Evolutionary conservation across 2,888 invertebrate genomes (phyloP).

Genomic region (Clunio marinus): DNA sequence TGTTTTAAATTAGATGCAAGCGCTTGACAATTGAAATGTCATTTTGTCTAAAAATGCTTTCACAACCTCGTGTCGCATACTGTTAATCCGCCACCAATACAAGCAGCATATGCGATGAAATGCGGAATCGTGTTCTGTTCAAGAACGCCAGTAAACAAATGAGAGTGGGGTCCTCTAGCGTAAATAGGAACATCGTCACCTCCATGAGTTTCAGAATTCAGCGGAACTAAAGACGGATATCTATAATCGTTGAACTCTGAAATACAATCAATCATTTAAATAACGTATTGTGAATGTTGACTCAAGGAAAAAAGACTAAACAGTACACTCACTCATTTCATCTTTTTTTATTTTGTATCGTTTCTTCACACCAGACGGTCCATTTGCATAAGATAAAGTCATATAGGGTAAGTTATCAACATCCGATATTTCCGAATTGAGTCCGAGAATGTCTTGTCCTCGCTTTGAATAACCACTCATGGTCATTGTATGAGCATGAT

Average conservation of each 20-base stretch:
- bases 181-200: conserved; percentile 77
- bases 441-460: conserved; percentile 53
- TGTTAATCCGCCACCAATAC: conserved; percentile 61
- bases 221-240: conserved; percentile 60
- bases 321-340: conserved; percentile 33
- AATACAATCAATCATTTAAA: background rate
- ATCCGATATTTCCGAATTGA: conserved; percentile 43
- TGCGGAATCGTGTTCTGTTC: conserved; percentile 78
- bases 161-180: conserved; percentile 73
- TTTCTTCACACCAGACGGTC: conserved; percentile 54
- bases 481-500: conserved; percentile 69
- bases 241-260: conserved; percentile 43
- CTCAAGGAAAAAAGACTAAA: background rate
- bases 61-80: conserved; percentile 41
- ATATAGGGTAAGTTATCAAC: conserved; percentile 59
- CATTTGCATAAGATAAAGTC: conserved; percentile 70
- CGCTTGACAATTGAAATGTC: too few relatives aligned
- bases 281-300: background rate
- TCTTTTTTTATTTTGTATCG: conserved; percentile 38
- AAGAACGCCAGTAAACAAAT: conserved; percentile 72
- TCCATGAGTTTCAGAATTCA: conserved; percentile 64
- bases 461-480: conserved; percentile 55
- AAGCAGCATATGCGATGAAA: conserved; percentile 67
- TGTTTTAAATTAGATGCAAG: too few relatives aligned
- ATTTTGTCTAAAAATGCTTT: too few relatives aligned